Evolutionary conservation across 2,888 invertebrate species (phyloP).

Genomic region (Stenodera caucasica): DNA sequence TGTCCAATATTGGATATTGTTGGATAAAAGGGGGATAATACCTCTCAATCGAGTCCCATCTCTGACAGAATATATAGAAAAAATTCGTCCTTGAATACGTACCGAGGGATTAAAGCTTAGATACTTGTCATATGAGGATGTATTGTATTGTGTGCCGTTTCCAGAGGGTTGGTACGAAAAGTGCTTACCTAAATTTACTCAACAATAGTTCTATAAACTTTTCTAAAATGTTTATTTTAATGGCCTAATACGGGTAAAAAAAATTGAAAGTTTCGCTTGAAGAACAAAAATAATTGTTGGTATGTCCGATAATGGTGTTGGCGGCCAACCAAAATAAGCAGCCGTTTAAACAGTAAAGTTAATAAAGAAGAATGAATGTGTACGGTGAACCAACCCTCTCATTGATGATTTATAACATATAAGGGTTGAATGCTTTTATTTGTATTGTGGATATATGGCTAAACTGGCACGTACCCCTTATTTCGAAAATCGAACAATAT

Average conservation of each 20-base stretch:
- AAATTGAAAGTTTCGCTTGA: too few relatives aligned
- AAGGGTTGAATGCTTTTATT: conserved; percentile 35
- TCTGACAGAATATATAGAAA: conserved; percentile 30
- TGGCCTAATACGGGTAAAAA: too few relatives aligned
- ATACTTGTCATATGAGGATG: conserved; percentile 45
- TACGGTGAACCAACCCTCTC: conserved; percentile 31
- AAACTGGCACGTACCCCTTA: conserved; percentile 43
- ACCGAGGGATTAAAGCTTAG: conserved; percentile 47
- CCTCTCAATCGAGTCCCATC: conserved; percentile 40
- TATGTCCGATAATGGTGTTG: neutral
- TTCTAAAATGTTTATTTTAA: neutral
- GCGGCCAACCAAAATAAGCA: conserved; percentile 14
- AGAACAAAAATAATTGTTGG: neutral
- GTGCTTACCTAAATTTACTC: conserved; percentile 40
- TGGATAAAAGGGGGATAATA: conserved; percentile 43
- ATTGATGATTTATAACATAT: conserved; percentile 37
- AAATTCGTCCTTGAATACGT: conserved; percentile 47
- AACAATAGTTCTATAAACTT: neutral
- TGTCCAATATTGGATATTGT: conserved; percentile 46
- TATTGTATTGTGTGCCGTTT: conserved; percentile 46
- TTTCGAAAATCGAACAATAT: conserved; percentile 43
- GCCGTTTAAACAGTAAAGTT: conserved; percentile 29
- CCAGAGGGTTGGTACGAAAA: conserved; percentile 47
- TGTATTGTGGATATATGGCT: conserved; percentile 44
- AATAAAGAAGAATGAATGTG: conserved; percentile 34